phyloP scores from a whole-genome alignment of 2,113 vertebrate genomes.

The Erythrolamprus reginae region DNA sequence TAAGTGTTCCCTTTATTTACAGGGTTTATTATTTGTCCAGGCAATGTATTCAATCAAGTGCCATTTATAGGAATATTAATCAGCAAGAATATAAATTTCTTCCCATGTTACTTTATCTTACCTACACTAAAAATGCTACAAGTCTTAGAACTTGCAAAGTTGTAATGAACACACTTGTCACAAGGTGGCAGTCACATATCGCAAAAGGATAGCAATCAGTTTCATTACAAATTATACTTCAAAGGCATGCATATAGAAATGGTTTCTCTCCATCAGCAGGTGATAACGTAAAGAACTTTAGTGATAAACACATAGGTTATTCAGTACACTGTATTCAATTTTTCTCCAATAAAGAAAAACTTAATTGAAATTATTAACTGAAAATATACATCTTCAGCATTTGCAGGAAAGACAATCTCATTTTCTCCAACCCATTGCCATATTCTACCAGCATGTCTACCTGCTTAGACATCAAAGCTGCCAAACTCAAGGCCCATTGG shows the following conservation, averaged over 20 bases:
- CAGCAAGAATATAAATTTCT: not conserved
- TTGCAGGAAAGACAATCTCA: not conserved
- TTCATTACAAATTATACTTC: not conserved
- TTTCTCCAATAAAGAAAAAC: not conserved
- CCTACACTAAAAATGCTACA: not conserved
- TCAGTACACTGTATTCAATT: not conserved
- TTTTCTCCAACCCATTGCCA: not conserved
- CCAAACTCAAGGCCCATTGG: no score
- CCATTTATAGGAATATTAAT: not conserved
- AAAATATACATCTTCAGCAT: not conserved
- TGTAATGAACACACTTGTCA: slow-evolving; percentile 58
- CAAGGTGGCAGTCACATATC: slow-evolving; percentile 60
- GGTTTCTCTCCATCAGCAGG: not conserved
- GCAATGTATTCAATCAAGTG: not conserved
- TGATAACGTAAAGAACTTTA: not conserved
- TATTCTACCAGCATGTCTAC: not conserved
- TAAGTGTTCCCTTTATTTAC: no score
- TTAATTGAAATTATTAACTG: not conserved
- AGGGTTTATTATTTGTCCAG: not conserved
- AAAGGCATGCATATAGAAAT: not conserved
- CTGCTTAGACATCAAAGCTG: not conserved
- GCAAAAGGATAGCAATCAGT: not conserved
- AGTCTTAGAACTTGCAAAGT: slow-evolving; percentile 1
- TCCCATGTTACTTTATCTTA: not conserved
- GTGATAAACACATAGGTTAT: not conserved